These are phyloP conservation scores for Teinopalpus imperialis DNA, from an alignment of 2,888 invertebrate species.

Conservation along the genomic window DNA sequence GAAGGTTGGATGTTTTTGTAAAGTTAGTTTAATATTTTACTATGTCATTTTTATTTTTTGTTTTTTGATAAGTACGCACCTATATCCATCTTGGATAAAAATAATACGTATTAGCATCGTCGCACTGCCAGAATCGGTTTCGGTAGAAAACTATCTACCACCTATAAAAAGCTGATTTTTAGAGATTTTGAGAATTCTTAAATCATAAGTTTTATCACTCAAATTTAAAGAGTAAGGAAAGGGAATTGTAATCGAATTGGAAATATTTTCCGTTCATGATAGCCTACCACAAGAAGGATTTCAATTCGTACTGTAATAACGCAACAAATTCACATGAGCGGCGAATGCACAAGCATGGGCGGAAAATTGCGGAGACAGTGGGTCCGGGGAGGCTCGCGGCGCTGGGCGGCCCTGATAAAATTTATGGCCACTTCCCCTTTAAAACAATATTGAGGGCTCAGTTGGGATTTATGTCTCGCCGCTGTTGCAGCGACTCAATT, in stretches of 20 bases:
- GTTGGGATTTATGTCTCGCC: constrained; percentile 82
- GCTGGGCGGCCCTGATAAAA: constrained; percentile 79
- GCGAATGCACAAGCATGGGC: constrained; percentile 64
- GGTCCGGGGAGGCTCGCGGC: constrained; percentile 46
- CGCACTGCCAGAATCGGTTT: too few relatives aligned
- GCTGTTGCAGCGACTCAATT: constrained; percentile 82
- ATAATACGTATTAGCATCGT: too few relatives aligned
- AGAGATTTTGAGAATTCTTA: too few relatives aligned
- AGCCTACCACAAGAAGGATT: constrained; percentile 46
- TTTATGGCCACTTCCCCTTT: constrained; percentile 83
- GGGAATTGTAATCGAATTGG: constrained; percentile 10
- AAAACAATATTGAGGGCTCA: constrained; percentile 83
- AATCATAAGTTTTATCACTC: too few relatives aligned
- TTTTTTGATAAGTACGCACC: too few relatives aligned
- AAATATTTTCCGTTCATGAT: constrained; percentile 27
- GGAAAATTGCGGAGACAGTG: constrained; percentile 71
- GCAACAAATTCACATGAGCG: constrained; percentile 62
- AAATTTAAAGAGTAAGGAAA: too few relatives aligned
- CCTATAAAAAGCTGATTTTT: too few relatives aligned
- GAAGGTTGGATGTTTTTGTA: background rate
- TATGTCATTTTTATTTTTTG: too few relatives aligned
- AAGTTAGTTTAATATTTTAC: too few relatives aligned
- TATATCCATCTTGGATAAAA: too few relatives aligned
- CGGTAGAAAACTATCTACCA: too few relatives aligned
- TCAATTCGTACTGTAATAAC: constrained; percentile 55